These are phyloP conservation scores for Andrena praecox DNA, from an alignment of 2,888 invertebrate genomes.

Conservation along the genomic window DNA sequence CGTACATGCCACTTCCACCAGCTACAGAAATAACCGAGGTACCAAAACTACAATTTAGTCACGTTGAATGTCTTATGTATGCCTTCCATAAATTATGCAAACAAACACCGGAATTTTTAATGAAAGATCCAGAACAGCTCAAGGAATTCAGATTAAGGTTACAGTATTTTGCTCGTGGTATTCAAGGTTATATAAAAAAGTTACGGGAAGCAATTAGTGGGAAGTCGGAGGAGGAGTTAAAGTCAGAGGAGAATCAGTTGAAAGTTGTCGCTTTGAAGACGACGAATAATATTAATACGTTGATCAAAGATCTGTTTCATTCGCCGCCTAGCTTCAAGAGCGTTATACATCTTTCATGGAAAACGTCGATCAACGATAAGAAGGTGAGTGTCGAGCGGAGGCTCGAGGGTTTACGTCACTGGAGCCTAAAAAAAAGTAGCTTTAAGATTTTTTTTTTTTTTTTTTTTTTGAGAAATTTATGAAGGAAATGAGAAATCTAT, in stretches of 20 bases:
- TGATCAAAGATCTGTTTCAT: constrained; percentile 97
- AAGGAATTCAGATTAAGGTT: constrained; percentile 95
- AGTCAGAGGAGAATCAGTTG: constrained; percentile 92
- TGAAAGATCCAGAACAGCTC: constrained; percentile 90
- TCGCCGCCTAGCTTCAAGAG: constrained; percentile 97
- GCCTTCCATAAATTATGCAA: constrained; percentile 91
- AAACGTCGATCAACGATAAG: constrained; percentile 85
- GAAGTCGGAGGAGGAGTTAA: constrained; percentile 90
- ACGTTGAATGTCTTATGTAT: constrained; percentile 96
- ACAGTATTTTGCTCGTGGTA: constrained; percentile 96
- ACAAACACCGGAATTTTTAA: constrained; percentile 91
- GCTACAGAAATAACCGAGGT: constrained; percentile 88
- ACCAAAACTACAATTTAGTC: constrained; percentile 96
- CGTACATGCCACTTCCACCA: constrained; percentile 95
- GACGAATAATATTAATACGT: constrained; percentile 95
- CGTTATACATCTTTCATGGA: constrained; percentile 92
- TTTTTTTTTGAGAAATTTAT: too few relatives aligned
- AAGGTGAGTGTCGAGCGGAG: constrained; percentile 82
- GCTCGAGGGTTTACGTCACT: neutral
- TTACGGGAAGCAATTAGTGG: constrained; percentile 89
- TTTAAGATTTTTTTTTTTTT: too few relatives aligned
- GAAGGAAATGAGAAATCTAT: too few relatives aligned
- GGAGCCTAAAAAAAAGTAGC: too few relatives aligned
- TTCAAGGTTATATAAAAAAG: constrained; percentile 94
- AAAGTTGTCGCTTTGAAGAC: constrained; percentile 94